Evolutionary conservation across 2,888 invertebrate species (phyloP).

Genomic region (Drosophila mercatorum): DNA sequence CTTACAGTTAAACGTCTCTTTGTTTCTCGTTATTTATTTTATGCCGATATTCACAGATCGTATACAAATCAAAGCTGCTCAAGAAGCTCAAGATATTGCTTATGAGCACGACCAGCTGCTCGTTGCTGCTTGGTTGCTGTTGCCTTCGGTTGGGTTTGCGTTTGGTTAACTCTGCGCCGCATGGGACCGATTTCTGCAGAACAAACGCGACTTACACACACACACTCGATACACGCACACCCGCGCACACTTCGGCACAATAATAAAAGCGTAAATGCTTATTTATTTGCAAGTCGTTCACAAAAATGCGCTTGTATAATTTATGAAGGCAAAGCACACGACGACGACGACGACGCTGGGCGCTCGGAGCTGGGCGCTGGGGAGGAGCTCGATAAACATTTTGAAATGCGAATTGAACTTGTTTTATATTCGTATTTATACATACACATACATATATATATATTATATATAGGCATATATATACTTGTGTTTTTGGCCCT

Average conservation of each 20-base stretch:
- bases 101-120: slow-evolving; percentile 30
- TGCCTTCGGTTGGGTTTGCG: slow-evolving; percentile 31
- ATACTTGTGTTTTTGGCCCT: slow-evolving; percentile 13
- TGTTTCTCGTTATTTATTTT: background rate
- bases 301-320: slow-evolving; percentile 78
- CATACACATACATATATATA: background rate
- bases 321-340: slow-evolving; percentile 80
- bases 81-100: slow-evolving; percentile 49
- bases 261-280: slow-evolving; percentile 81
- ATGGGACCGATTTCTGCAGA: slow-evolving; percentile 76
- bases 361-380: slow-evolving; percentile 1
- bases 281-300: slow-evolving; percentile 79
- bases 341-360: slow-evolving; percentile 54
- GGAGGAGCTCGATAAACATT: slow-evolving; percentile 60
- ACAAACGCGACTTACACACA: slow-evolving; percentile 39
- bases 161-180: slow-evolving; percentile 65
- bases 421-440: slow-evolving; percentile 27
- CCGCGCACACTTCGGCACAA: slow-evolving; percentile 55
- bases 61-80: slow-evolving; percentile 57
- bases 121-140: slow-evolving; percentile 3
- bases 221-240: slow-evolving; percentile 19
- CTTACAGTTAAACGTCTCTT: slow-evolving; percentile 35
- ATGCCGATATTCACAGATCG: slow-evolving; percentile 39
- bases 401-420: slow-evolving; percentile 70
- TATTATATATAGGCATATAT: background rate